Evolutionary conservation across 2,113 vertebrate species (phyloP).

Genomic region (Onychorhynchus coronatus): DNA sequence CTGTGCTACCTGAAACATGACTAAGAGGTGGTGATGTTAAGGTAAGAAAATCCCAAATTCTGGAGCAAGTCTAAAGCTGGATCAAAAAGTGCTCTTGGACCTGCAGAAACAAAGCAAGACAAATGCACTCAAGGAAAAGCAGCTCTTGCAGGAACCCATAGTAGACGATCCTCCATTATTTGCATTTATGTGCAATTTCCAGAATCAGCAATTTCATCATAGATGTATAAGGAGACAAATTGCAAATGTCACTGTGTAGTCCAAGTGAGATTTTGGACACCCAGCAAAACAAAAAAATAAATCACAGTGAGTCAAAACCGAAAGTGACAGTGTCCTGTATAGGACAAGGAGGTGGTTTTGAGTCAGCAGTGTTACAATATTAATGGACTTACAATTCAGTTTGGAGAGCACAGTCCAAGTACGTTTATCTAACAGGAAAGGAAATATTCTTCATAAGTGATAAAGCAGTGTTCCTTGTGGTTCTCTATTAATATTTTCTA

Average conservation of each 20-base stretch:
- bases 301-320: not conserved
- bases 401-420: too few relatives aligned
- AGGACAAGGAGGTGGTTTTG: not conserved
- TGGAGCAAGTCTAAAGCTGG: not conserved
- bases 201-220: not conserved
- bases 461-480: not conserved
- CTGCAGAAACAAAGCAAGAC: not conserved
- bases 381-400: not conserved
- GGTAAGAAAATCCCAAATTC: not conserved
- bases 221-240: not conserved
- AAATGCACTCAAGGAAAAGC: not conserved
- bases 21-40: not conserved
- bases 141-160: not conserved
- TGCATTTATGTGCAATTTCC: not conserved
- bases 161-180: not conserved
- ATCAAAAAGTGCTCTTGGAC: not conserved
- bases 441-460: not conserved
- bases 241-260: not conserved
- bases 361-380: not conserved
- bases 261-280: not conserved
- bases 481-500: not conserved
- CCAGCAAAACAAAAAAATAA: not conserved
- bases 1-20: not conserved
- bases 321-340: not conserved
- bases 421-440: not conserved